phyloP scores from a whole-genome alignment of 2,113 vertebrate species.

The Melanerpes formicivorus region DNA sequence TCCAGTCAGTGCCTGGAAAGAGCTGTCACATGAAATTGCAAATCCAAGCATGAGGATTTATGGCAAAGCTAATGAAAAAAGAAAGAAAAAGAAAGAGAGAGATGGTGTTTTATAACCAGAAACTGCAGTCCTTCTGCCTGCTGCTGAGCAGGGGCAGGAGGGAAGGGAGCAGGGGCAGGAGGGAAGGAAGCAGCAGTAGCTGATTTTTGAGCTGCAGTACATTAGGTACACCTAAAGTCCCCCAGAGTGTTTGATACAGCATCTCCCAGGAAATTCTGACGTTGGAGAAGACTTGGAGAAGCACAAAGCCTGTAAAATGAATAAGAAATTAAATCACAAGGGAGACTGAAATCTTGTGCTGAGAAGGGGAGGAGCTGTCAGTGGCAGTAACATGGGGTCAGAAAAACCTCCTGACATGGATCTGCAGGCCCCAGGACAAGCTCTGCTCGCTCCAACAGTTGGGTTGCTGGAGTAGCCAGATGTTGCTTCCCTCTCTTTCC shows the following conservation, averaged over 20 bases:
- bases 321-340: neutral
- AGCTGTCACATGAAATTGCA: conserved; percentile 51
- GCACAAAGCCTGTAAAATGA: neutral
- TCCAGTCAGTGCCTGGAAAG: neutral
- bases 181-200: neutral
- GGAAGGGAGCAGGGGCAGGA: no score
- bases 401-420: neutral
- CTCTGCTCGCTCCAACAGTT: neutral
- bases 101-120: conserved; percentile 34
- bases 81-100: neutral
- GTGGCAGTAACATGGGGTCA: neutral
- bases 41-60: conserved; percentile 41
- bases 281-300: neutral
- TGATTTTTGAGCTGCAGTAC: neutral
- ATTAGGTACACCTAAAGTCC: neutral
- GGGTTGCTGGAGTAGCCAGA: neutral
- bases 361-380: neutral
- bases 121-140: neutral
- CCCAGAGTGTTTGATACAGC: neutral
- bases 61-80: conserved; percentile 9
- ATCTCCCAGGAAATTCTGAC: neutral
- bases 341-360: neutral
- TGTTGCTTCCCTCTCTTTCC: neutral
- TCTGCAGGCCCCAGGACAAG: neutral
- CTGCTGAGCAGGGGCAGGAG: neutral